Base-by-base conservation (phyloP, 2,888 invertebrate species). In the Alloscopus bannaensis region DNA sequence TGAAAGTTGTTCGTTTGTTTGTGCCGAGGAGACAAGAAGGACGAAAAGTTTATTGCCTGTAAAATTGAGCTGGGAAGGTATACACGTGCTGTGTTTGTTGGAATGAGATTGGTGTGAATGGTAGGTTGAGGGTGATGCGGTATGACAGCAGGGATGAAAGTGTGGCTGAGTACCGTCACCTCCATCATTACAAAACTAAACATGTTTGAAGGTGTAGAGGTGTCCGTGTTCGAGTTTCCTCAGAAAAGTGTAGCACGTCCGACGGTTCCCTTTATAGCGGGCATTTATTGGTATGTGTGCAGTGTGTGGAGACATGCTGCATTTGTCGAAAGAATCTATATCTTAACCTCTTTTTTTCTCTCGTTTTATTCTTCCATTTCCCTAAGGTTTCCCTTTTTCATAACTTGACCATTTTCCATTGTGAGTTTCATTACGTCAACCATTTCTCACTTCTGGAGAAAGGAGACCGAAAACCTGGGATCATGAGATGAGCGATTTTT, bases 341-440 rank as follows among this genome's bases (percentile, higher is more conserved):
- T 36, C 36, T 36, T 6, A 36, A 36, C n/a, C n/a, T n/a, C n/a
- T n/a, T n/a, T n/a, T 36, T 36, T 36, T 36, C 8, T 36, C 6
- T 26, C 18, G 6, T 57, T 4, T 29, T 28, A 57, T 26, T 57
- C 29, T 57, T 28, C 60, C 6, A 60, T 60, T 60, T 60, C 40
- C 40, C 47, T 36, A 36, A 60, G 50, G 31, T 59, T 70, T 70
- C 40, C 60, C 50, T 24, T 55, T 71, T 71, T 50, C 71, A 73
- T 71, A 69, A 73, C 45, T 73, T 73, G 57, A 59, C 73, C 65
- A 65, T 65, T 73, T 66, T 66, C 42, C 47, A 73, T 45, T 65
- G 65, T 59, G 57, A 73, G 65, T 73, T 73, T 73, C 73, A 73
- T 73, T 73, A 73, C 65, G 59, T 59, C 57, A 73, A 57, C 65